Percentiles rank a stretch among this genome's conserved stretches.
These are phyloP conservation scores for Nettapus auritus DNA, from an alignment of 2,113 vertebrate species.

Conservation along the genomic window DNA sequence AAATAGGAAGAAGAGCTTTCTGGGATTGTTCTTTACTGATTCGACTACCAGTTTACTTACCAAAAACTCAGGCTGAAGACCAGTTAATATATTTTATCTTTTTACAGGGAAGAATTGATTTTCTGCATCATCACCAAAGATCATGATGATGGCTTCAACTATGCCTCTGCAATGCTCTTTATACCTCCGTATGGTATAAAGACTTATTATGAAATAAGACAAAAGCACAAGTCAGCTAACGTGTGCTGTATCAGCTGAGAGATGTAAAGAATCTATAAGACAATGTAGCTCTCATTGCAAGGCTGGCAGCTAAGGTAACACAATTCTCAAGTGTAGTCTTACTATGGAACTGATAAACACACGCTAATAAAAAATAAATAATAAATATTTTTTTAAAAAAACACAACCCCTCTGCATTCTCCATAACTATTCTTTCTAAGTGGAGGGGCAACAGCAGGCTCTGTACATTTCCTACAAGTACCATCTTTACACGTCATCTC, in stretches of 20 bases:
- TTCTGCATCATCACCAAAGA: neutral
- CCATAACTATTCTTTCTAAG: neutral
- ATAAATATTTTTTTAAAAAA: neutral
- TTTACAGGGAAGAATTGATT: neutral
- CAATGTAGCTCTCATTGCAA: neutral
- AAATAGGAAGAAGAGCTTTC: neutral
- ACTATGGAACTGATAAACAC: neutral
- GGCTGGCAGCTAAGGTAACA: neutral
- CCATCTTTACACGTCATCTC: neutral
- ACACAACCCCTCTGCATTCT: neutral
- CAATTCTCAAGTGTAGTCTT: accelerated
- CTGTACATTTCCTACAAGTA: neutral
- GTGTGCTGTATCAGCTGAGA: neutral
- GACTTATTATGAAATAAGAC: neutral
- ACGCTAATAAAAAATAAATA: no score
- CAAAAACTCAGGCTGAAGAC: neutral
- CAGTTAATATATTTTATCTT: neutral
- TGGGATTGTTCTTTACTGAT: neutral
- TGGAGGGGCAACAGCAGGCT: neutral
- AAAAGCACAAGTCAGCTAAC: neutral
- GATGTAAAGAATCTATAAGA: neutral
- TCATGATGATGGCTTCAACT: neutral
- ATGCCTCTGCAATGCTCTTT: neutral
- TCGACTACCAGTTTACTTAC: neutral
- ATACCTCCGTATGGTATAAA: neutral